These are phyloP conservation scores for Dinomys branickii DNA, from an alignment of 2,113 vertebrate genomes.

Conservation along the genomic window DNA sequence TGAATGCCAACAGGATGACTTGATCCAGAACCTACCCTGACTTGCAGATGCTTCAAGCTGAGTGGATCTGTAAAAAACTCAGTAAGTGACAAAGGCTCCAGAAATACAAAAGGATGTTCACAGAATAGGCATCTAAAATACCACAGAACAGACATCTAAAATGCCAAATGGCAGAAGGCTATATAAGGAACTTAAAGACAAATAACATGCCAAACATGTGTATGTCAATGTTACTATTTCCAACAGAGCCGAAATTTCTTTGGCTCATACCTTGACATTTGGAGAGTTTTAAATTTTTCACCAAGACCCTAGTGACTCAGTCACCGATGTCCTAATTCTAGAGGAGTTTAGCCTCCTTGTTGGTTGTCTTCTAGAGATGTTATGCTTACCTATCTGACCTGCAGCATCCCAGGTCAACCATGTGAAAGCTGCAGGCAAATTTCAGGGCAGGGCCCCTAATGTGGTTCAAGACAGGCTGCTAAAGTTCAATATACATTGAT, in stretches of 20 bases:
- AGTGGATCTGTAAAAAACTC: not conserved
- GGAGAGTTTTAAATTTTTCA: slow-evolving; percentile 35
- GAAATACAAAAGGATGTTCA: not conserved
- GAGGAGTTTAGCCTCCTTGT: slow-evolving; percentile 31
- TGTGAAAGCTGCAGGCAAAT: not conserved
- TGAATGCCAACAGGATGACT: not conserved
- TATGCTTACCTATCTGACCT: slow-evolving; percentile 28
- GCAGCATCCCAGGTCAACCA: slow-evolving; percentile 24
- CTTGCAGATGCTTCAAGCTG: not conserved
- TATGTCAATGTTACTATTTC: not conserved
- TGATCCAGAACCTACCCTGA: not conserved
- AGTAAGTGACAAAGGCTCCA: slow-evolving; percentile 10
- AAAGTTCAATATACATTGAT: slow-evolving; percentile 81
- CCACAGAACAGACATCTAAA: not conserved
- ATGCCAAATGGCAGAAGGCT: not conserved
- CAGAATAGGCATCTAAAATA: not conserved
- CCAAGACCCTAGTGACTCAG: not conserved
- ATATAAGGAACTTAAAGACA: slow-evolving; percentile 22
- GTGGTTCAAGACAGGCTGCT: not conserved
- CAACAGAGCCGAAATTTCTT: not conserved
- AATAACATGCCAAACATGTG: not conserved
- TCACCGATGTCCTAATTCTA: not conserved
- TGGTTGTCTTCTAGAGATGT: not conserved
- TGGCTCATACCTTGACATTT: slow-evolving; percentile 1
- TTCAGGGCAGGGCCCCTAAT: slow-evolving; percentile 10